These are phyloP conservation scores for Sphenodon punctatus DNA, from an alignment of 2,797 vertebrate genomes.

Conservation along the genomic window DNA sequence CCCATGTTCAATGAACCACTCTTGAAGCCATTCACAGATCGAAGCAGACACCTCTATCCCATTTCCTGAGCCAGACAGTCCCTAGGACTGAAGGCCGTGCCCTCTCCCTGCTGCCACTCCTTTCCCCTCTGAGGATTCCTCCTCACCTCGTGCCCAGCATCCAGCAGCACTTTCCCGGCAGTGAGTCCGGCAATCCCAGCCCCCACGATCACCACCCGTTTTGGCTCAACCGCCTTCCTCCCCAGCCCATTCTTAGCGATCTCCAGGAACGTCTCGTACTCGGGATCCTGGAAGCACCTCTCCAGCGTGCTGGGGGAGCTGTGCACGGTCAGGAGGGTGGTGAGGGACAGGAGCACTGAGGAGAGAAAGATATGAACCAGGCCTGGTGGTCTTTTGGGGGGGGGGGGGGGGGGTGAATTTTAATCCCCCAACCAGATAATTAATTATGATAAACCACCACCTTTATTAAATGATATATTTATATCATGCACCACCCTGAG, in stretches of 20 bases:
- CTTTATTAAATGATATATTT: too few species aligned
- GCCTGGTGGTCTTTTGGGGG: too few species aligned
- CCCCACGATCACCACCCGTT: conserved; percentile 32
- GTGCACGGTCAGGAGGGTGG: neutral
- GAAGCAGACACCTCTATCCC: too few species aligned
- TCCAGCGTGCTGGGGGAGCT: neutral
- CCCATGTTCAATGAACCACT: too few species aligned
- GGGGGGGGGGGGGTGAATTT: too few species aligned
- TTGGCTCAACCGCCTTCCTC: conserved; percentile 37
- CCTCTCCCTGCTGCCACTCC: neutral
- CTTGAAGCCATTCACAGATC: too few species aligned
- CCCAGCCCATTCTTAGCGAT: conserved; percentile 74
- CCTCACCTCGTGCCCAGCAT: conserved; percentile 48
- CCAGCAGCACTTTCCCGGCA: conserved; percentile 27
- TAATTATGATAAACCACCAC: too few species aligned
- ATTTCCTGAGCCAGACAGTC: too few species aligned
- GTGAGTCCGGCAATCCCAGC: conserved; percentile 54
- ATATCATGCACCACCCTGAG: too few species aligned
- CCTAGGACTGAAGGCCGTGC: too few species aligned
- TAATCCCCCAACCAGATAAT: too few species aligned
- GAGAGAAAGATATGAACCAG: too few species aligned
- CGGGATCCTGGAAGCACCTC: conserved; percentile 79
- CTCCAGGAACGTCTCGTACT: conserved; percentile 78
- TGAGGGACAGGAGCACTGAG: neutral
- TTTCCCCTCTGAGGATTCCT: neutral